Base-by-base conservation (phyloP, 1,140 invertebrate species). In the Pachyrhynchus sulphureomaculatus region DNA sequence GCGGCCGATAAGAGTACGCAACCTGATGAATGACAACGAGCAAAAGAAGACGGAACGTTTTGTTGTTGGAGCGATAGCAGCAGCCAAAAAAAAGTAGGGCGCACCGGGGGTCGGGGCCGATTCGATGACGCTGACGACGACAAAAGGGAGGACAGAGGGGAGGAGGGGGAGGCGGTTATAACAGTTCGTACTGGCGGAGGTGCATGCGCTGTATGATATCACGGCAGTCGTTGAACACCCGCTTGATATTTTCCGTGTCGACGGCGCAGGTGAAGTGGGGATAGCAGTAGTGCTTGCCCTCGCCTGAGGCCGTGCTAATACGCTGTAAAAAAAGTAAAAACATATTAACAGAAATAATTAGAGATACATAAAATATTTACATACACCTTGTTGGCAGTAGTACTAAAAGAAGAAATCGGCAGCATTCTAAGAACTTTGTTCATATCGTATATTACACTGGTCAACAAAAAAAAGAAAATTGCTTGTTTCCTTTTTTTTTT, bases 141-240 rank as follows among this genome's bases (percentile, higher is more conserved):
- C n/a, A 20, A 17, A 21, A 15, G 41, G 17, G 9, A 17, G 47
- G 5, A 23, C 12, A 21, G 17, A 32, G 15, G 23, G 18, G n/a
- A 5, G 20, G 12, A 15, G 23, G 15, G 17, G 13, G 29, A 21
- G 13, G 29, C 23, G 18, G 44, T 93, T 93, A 98, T 90, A 99
- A 93, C 79, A 98, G 91, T 86, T 98, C 96, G 84, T 98, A 98
- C 86, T 98, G 95, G 75, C 95, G 91, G 79, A 98, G 88, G 83
- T 99, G 96, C 93, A 99, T 99, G 80, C 96, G 91, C 84, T 99
- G 97, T 78, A 99, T 99, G 83, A 99, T 99, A 85, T 99, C 97
- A 76, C 96, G 92, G 84, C 97, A 99, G 86, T 99, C 97, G 83
- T 99, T 99, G 87, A 99, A 99, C 78, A 99, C 97, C 81, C 97